Evolutionary conservation across 2,888 invertebrate genomes (phyloP), one percentile per base, ranked within the genome.

Genomic region (Nomada lathburiana): DNA sequence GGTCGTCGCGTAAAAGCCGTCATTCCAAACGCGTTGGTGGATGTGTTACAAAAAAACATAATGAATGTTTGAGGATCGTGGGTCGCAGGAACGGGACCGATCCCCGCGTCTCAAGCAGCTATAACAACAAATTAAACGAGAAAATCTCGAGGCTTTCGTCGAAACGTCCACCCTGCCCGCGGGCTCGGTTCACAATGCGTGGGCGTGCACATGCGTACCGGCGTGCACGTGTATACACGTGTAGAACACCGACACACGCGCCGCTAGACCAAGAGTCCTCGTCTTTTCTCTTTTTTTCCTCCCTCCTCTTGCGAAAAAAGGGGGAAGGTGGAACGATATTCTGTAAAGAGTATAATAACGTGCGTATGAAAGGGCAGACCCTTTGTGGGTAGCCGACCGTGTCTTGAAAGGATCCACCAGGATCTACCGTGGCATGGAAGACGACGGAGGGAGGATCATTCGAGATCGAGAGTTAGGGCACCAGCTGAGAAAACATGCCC

Each of bases 321-420:
- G 83, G 82, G 80, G 81, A 87, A 86, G 86, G 83, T 89, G 89
- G 90, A 92, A 90, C 90, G 92, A 93, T 92, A 93, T 93, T 93
- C 92, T 93, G 92, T 91, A 92, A 92, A 91, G 92, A 92, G 92
- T 91, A 93, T 93, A 93, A 93, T 93, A 92, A 93, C 90, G 92
- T 88, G 89, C 88, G 90, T 89, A 89, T 87, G 90, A 87, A 90
- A 89, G 89, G 89, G 89, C 86, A 75, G 86, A 87, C 89, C 91
- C 92, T 93, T 93, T 93, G 93, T 91, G 93, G 93, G 90, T 92
- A 93, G 93, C 92, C 93, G 91, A 93, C 91, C 93, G 91, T 93
- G 91, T 90, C 89, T 89, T 92, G 90, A 93, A 93, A 92, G 91
- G 92, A 93, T 91, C 92, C 86, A 88, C 86, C 85, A 84, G 85